Conservation (phyloP, 2,113 vertebrate species). For the Oncorhynchus mykiss region DNA sequence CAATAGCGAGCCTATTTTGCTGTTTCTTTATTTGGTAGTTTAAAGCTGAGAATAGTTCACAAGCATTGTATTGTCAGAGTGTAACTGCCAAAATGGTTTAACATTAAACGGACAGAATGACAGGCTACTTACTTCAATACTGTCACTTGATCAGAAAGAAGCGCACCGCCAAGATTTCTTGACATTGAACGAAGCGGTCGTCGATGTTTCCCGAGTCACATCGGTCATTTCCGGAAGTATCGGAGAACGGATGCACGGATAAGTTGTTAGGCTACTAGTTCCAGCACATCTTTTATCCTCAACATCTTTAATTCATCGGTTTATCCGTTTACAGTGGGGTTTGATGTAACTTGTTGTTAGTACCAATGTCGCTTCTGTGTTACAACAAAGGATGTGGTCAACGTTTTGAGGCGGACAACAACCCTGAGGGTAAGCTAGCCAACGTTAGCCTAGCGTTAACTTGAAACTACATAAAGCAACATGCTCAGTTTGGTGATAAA, state of each 20-base stretch:
- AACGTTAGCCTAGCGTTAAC: conserved; percentile 5
- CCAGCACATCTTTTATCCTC: neutral
- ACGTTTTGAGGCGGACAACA: conserved; percentile 86
- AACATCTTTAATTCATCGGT: neutral
- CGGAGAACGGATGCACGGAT: neutral
- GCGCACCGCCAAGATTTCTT: too few species aligned
- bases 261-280: neutral
- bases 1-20: too few species aligned
- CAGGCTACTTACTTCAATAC: too few species aligned
- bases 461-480: neutral
- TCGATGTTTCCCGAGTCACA: neutral
- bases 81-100: too few species aligned
- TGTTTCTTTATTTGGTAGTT: too few species aligned
- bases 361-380: conserved; percentile 87
- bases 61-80: too few species aligned
- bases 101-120: too few species aligned
- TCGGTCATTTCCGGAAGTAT: neutral
- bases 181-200: too few species aligned
- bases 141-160: too few species aligned
- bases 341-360: neutral
- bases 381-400: conserved; percentile 94
- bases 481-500: neutral
- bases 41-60: too few species aligned
- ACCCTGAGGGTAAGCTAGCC: conserved; percentile 65
- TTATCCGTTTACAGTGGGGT: neutral